phyloP scores from a whole-genome alignment of 2,888 invertebrate genomes.

The Chironomus riparius region DNA sequence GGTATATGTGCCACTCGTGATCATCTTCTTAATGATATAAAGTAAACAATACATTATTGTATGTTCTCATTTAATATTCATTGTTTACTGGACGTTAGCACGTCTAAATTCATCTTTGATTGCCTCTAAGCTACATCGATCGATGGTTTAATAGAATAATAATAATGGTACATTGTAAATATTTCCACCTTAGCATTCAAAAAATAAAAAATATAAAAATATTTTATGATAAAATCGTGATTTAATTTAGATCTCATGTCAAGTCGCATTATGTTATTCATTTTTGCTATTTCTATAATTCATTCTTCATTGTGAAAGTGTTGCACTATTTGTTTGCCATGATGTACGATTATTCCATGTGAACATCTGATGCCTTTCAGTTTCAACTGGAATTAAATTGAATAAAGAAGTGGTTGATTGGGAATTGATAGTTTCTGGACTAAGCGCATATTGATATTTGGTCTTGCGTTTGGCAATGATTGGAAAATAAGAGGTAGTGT shows the following conservation, averaged over 20 bases:
- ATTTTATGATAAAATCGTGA: conserved; percentile 1
- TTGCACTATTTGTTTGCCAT: too few species aligned
- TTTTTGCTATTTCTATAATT: background rate
- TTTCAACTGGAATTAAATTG: too few species aligned
- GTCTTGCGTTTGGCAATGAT: too few species aligned
- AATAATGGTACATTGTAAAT: background rate
- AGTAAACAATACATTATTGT: background rate
- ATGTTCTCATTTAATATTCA: background rate
- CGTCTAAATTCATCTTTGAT: background rate
- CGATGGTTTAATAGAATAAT: too few species aligned
- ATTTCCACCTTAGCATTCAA: background rate
- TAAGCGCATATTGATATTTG: too few species aligned
- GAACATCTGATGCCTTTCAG: too few species aligned
- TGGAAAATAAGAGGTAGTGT: too few species aligned
- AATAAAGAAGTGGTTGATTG: too few species aligned
- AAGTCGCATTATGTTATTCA: background rate
- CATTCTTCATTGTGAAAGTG: background rate
- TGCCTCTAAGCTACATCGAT: background rate
- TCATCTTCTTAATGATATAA: background rate
- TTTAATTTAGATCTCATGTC: background rate
- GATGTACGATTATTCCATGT: too few species aligned
- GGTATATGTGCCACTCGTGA: background rate
- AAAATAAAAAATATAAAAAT: background rate
- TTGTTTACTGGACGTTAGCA: background rate
- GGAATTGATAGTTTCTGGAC: too few species aligned